Evolutionary conservation across 1,140 invertebrate species (phyloP).

Genomic region (Drosophila nigromelanica): DNA sequence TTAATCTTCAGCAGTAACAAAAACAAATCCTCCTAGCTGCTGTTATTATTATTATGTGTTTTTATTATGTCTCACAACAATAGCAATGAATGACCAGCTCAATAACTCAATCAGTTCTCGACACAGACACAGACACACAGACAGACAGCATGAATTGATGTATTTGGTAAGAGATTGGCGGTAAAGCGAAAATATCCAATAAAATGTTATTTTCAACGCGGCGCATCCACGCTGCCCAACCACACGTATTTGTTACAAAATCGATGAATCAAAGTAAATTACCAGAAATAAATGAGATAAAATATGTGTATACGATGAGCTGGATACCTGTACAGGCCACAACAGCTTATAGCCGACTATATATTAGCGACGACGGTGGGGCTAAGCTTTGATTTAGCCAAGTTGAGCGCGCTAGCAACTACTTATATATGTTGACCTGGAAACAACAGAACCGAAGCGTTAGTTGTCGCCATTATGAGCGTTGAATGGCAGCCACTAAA

Average conservation of each 20-base stretch:
- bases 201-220: constrained; percentile 53
- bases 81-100: constrained; percentile 41
- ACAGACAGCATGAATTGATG: constrained; percentile 26
- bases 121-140: constrained; percentile 30
- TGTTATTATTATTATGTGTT: constrained; percentile 65
- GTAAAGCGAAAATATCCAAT: constrained; percentile 57
- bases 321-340: constrained; percentile 20
- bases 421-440: constrained; percentile 58
- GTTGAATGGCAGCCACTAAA: constrained; percentile 51
- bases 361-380: constrained; percentile 3
- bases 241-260: constrained; percentile 71
- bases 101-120: constrained; percentile 78
- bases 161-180: constrained; percentile 27
- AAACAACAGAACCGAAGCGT: constrained; percentile 22
- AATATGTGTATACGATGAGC: constrained; percentile 65
- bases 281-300: constrained; percentile 82
- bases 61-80: constrained; percentile 36
- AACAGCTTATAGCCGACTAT: constrained; percentile 10
- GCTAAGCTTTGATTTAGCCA: constrained; percentile 46
- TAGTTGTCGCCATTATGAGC: constrained; percentile 51
- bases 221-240: background rate
- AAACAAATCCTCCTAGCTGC: constrained; percentile 8
- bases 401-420: constrained; percentile 38
- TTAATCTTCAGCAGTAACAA: background rate
- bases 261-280: constrained; percentile 82